Base-by-base conservation (phyloP, 2,888 invertebrate species). In the Scaptomyza tumidula region DNA sequence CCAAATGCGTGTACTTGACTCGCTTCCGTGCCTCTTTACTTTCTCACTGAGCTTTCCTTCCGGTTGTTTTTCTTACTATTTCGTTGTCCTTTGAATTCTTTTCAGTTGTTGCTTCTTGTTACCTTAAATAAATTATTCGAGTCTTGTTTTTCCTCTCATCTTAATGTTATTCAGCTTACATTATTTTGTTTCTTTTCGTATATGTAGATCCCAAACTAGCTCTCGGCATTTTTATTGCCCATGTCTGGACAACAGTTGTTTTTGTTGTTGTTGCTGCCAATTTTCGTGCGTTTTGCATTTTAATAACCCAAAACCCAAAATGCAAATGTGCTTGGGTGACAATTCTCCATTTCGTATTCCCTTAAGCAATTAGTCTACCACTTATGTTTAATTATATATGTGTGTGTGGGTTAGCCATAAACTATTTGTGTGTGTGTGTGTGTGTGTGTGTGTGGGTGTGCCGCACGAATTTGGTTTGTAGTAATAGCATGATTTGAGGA, bases 351-450 rank as follows among this genome's bases (percentile, higher is more conserved):
- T 70, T 59, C 37, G 65, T 58, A 66, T 58, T 62, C 75, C 78
- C 86, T 60, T 61, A 70, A 76, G 80, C 86, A 86, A 78, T 85
- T 86, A 78, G 85, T 66, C 27, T 69, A 44, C 52, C 52, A 75
- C 73, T 80, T 80, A 72, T 62, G 69, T 74, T 72, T 57, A 86
- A 83, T 79, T 82, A 79, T 86, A 66, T 62, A 52, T 43, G 45
- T 57, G 63, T 71, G 24, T 24, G 10, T 9, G 37, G 11, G 19
- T 49, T 2, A 11, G 11, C 33, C 11, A 3, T 6, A 2, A 6
- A 11, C 29, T n/a, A 29, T 63, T n/a, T 41, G 43, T 56, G 16
- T 59, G 44, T 45, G 45, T 52, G 49, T 14, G 16, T 14, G 45
- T 52, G 43, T n/a, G n/a, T 41, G 43, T 56, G 16, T 59, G 44